Evolutionary conservation across 2,888 invertebrate species (phyloP), one percentile per base, ranked within the genome.

Genomic region (Brachyopa scutellaris): DNA sequence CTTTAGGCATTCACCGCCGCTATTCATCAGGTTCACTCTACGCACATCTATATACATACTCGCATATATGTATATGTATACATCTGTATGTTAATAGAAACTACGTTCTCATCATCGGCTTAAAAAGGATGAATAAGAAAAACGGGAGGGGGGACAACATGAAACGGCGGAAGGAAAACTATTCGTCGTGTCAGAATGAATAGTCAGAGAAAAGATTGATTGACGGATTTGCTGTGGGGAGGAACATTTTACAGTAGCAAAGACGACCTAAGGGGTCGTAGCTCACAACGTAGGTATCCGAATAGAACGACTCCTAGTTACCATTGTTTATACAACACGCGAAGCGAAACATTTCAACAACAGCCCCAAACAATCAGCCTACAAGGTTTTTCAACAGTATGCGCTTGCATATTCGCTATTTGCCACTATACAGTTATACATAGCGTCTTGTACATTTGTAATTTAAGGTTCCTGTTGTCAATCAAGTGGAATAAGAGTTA

Each of bases 181-280:
- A 70, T 51, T 61, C 51, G 49, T 19, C 23, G 51, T 61, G 61
- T 45, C 42, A 38, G 9, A 61, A 51, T 55, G 21, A 61, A 64
- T 36, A 45, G 51, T 74, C 66, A 33, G 42, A 61, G 3, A 47
- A 38, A 53, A 78, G 45, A 72, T 79, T 73, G 79, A 79, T 79
- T 79, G 66, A 79, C 72, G 72, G 72, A 66, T 53, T 61, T 66
- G 47, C 45, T n/a, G 49, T 53, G 66, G 38, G 19, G 31, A 4
- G 38, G 13, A 29, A 40, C 15, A 55, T n/a, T 31, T 15, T 13
- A 21, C 21, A 42, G 13, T 64, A 40, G 42, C 42, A 17, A 9
- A 45, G 11, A 8, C 17, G n/a, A n/a, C 31, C 29, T 23, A 2
- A 2, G 11, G 51, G 53, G n/a, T 2, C 17, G n/a, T n/a, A n/a